phyloP scores from a whole-genome alignment of 2,113 vertebrate genomes.

The Oncorhynchus gorbuscha region DNA sequence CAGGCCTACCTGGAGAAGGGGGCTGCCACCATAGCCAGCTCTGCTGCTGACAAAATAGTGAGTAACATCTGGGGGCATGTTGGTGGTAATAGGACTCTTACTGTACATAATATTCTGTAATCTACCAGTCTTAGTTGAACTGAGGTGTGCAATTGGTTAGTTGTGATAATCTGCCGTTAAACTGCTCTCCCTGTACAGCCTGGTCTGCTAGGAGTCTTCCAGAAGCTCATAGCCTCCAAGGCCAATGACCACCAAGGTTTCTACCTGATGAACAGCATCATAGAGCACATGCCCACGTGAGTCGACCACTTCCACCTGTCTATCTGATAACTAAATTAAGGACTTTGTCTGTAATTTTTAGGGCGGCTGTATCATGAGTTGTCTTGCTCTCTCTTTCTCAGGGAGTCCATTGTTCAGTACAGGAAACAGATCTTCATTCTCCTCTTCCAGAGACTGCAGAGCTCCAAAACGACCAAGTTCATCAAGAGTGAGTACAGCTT shows the following conservation, averaged over 20 bases:
- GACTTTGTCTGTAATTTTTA: background rate
- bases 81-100: no score
- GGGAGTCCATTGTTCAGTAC: conserved; percentile 90
- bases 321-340: background rate
- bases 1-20: conserved; percentile 94
- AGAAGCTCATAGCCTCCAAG: conserved; percentile 97
- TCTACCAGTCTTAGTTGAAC: no score
- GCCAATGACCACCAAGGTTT: conserved; percentile 98
- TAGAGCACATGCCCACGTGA: conserved; percentile 95
- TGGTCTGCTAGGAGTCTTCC: conserved; percentile 94
- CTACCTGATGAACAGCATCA: conserved; percentile 95
- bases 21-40: conserved; percentile 81
- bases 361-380: background rate
- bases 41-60: conserved; percentile 93
- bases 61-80: conserved; percentile 45
- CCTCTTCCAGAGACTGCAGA: conserved; percentile 96
- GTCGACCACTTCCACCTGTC: conserved; percentile 41
- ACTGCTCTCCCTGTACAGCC: conserved; percentile 74
- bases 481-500: conserved; percentile 88
- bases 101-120: no score
- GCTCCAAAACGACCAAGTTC: conserved; percentile 98
- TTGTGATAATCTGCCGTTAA: background rate
- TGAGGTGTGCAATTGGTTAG: no score
- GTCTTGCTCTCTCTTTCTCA: conserved; percentile 45
- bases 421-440: conserved; percentile 98